Percentiles rank a stretch among this genome's conserved stretches.
Conservation (phyloP, 64 coral and sea anemone species). For the Pocillopora damicornis region DNA sequence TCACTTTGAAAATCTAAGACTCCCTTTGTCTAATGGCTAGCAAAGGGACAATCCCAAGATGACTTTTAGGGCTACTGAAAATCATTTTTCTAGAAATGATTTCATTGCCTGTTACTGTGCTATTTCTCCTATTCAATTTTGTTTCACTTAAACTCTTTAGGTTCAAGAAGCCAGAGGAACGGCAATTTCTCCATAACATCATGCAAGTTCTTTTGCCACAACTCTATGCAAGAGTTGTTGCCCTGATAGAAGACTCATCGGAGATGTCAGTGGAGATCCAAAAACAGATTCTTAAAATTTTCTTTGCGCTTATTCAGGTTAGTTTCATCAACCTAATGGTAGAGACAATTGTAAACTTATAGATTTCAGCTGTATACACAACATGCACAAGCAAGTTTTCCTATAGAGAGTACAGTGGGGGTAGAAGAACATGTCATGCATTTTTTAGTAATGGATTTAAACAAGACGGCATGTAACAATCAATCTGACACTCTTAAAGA, state of each 20-base stretch:
- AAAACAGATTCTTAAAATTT: constrained; percentile 90
- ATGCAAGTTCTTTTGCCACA: constrained; percentile 75
- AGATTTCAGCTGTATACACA: too few relatives aligned
- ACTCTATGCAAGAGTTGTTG: constrained; percentile 63
- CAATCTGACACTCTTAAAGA: too few relatives aligned
- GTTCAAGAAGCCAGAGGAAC: constrained; percentile 91
- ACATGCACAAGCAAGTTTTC: too few relatives aligned
- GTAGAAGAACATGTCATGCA: too few relatives aligned
- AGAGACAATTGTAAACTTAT: too few relatives aligned
- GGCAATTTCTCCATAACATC: constrained; percentile 58
- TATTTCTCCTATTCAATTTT: neutral
- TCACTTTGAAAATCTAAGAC: too few relatives aligned
- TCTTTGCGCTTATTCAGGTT: constrained; percentile 93
- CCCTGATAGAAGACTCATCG: constrained; percentile 70
- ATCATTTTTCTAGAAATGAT: constrained; percentile 19
- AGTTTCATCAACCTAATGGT: neutral
- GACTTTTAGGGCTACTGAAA: neutral
- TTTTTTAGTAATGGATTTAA: too few relatives aligned
- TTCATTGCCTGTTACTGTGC: neutral
- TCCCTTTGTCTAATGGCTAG: too few relatives aligned
- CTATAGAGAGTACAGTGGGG: too few relatives aligned
- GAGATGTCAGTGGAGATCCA: constrained; percentile 66
- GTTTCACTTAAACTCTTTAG: neutral
- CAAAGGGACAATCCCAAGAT: too few relatives aligned
- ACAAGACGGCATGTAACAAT: neutral